Evolutionary conservation across 2,888 invertebrate species (phyloP), one percentile per base, ranked within the genome.

Genomic region (Drosophila testacea): DNA sequence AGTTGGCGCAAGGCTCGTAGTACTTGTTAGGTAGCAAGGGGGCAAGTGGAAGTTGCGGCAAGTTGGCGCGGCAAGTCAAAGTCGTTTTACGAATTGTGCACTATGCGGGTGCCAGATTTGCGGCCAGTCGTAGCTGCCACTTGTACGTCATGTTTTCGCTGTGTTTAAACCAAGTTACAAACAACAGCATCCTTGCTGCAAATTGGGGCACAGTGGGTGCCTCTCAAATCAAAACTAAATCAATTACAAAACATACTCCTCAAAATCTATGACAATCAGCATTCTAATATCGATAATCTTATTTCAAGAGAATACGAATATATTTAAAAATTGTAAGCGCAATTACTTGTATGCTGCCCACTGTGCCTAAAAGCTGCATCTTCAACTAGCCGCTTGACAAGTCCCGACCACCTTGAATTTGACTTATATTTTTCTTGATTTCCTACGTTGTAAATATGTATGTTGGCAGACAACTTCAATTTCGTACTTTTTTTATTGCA

Each of bases 391-490:
- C 39, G 54, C 69, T 79, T 76, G 79, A 82, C 76, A 72, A 73
- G 73, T 76, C 28, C 68, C 71, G 86, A 85, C 82, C 83, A 88
- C 82, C 86, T 83, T 60, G 86, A 72, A 55, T 77, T 82, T 77
- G 60, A 73, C 71, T 88, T 76, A 82, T 67, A 66, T 56, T 65
- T 59, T 65, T 16, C 46, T 64, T 76, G 65, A 70, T 72, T 60
- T 73, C 65, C 54, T 69, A 68, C 44, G 48, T 68, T 77, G 77
- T 83, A 77, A 83, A 86, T 68, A 67, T 83, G 79, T 47, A 10
- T 16, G 52, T 84, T 78, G 64, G 68, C 81, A 66, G 66, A 47
- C 81, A 55, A 28, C 34, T 65, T 50, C 41, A 51, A 54, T 69
- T 30, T 63, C 44, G 46, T 46, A 60, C 65, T 67, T 56, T 65